Percentiles rank a stretch among this genome's conserved stretches.
Conservation (phyloP, 1,140 invertebrate genomes). For the Rhopalosiphum padi region DNA sequence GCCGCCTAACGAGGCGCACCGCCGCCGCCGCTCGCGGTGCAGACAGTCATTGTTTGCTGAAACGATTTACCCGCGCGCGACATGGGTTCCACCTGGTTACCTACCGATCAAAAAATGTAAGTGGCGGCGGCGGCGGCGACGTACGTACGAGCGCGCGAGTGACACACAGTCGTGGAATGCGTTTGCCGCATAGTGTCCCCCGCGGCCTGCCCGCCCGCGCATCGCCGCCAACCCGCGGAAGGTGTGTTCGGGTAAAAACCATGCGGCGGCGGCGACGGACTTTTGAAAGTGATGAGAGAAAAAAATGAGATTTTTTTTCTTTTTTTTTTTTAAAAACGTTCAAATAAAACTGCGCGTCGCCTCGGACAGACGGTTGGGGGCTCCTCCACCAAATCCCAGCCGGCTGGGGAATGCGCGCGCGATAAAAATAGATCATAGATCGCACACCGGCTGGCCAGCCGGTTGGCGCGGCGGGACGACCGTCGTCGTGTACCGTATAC, state of each 20-base stretch:
- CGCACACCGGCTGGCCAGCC: not conserved
- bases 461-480: not conserved
- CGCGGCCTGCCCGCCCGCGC: too few relatives aligned
- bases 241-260: constrained; percentile 30
- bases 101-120: not conserved
- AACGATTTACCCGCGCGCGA: not conserved
- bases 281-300: not conserved
- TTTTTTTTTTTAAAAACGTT: too few relatives aligned
- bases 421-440: constrained; percentile 55
- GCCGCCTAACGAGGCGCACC: not conserved
- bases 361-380: not conserved
- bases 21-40: too few relatives aligned
- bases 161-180: constrained; percentile 46
- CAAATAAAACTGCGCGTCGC: not conserved
- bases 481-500: not conserved
- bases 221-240: not conserved
- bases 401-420: not conserved
- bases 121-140: not conserved
- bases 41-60: not conserved
- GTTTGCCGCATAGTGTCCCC: not conserved
- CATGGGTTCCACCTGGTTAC: constrained; percentile 16
- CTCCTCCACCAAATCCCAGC: not conserved
- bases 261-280: not conserved
- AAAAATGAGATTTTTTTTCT: not conserved
- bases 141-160: not conserved